Base-by-base conservation (phyloP, 1,140 invertebrate species). In the Ctenoplectra terminalis region DNA sequence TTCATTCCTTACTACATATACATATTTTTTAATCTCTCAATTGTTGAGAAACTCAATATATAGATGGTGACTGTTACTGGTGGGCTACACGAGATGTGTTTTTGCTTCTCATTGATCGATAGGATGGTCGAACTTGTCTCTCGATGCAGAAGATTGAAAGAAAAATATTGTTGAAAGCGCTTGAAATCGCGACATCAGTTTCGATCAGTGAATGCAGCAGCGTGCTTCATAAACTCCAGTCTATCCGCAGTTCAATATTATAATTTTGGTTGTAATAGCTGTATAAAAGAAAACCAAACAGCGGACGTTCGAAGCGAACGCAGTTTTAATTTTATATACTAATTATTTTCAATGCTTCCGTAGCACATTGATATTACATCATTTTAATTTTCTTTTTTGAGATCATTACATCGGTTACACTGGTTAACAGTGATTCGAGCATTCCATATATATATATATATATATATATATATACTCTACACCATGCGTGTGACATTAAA, bases 151-250 rank as follows among this genome's bases (percentile, higher is more conserved):
- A 40, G 6, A 34, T 2, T 11, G 26, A 64, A 75, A 73, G n/a
- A 26, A 46, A 23, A 7, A 11, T 48, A 37, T 31, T 60, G 54
- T 54, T 50, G n/a, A 43, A 72, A 76, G 20, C 26, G 54, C 58
- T 79, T 61, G 26, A 20, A 72, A 77, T 64, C 74, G 37, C 37
- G 34, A 71, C 66, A 61, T 78, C 76, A 78, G 43, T 78, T 60
- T 78, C 76, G 66, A 78, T 78, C 76, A 78, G 76, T 71, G 76
- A 78, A 78, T 71, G 54, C 66, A 77, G 75, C 50, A 72, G 70
- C 72, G 64, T 29, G 76, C 76, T 73, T 80, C 58, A 71, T 54
- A 29, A 52, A 63, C 29, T 64, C 11, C 58, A 17, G 29, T 80
- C 26, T 52, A 46, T 64, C 23, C 5, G 58, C 58, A 73, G 58